Base-by-base conservation (phyloP, 2,113 vertebrate genomes). In the Okapia johnstoni region DNA sequence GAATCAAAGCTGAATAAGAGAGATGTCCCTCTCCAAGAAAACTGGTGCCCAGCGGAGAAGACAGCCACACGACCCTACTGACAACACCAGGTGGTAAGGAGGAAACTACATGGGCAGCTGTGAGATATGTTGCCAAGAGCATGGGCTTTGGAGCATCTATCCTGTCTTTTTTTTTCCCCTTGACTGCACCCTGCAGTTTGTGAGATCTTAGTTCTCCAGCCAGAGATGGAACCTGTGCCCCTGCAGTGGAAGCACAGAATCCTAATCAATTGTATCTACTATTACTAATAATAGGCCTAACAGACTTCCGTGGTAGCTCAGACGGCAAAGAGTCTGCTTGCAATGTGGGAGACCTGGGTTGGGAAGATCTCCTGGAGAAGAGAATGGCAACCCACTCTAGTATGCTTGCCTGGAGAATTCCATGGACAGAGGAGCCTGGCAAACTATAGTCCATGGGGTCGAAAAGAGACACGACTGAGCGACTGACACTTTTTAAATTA, bases 1-100 rank as follows among this genome's bases (percentile, higher is more conserved):
- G 60, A 91, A 79, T 33, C 21, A 76, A 70, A 88, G 63, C 85
- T 93, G 60, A 84, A 30, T 85, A n/a, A 90, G 21, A 81, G 8
- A 61, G 17, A 21, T 11, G 13, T 9, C 28, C n/a, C 4, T 73
- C 48, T 50, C 85, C 85, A 36, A 63, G n/a, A 66, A 66, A 87
- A 11, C 55, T 55, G n/a, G 19, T 88, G 28, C 43, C 63, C 40
- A 60, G 52, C 15, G 76, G 12, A 92, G 21, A 23, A 93, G 33
- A 90, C 3, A n/a, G 36, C 66, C 6, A 0, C 30, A 21, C 36
- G n/a, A 19, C 26, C n/a, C 15, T n/a, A n/a, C 12, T 3, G 40
- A 50, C 10, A 28, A 25, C 1, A 21, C 33, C 2, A 52, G 6
- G 0, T 12, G 17, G 14, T 79, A 13, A 58, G 19, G 19, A 52